Conservation (phyloP, 2,113 vertebrate species). For the Anguilla japonica region DNA sequence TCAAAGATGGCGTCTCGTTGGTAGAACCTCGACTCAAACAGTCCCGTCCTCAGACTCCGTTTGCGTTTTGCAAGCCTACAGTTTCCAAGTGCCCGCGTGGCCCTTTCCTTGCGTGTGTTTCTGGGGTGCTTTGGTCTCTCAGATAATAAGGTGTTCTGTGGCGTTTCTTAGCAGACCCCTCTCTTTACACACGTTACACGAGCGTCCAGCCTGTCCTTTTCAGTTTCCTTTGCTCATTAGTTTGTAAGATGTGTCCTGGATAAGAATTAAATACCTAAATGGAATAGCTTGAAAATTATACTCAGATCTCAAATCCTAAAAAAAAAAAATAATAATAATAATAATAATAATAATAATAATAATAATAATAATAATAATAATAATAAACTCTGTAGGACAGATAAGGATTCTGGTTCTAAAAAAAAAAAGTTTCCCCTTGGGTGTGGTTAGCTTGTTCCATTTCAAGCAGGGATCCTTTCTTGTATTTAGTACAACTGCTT, state of each 20-base stretch:
- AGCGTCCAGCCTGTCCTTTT: conserved; percentile 63
- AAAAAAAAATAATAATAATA: not conserved
- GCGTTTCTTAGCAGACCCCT: conserved; percentile 23
- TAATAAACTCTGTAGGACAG: not conserved
- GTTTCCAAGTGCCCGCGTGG: not conserved
- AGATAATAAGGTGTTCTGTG: not conserved
- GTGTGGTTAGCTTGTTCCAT: not conserved
- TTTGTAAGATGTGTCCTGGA: conserved; percentile 3
- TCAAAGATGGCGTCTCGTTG: conserved; percentile 34
- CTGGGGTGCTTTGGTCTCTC: not conserved
- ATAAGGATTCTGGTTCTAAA: not conserved
- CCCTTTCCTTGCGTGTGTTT: not conserved
- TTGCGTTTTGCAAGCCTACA: conserved; percentile 51
- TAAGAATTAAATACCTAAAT: not conserved
- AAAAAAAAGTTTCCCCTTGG: not conserved
- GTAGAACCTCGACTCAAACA: conserved; percentile 9
- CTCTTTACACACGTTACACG: conserved; percentile 13
- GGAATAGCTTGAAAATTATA: not conserved
- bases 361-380: too few species aligned
- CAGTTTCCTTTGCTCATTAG: conserved; percentile 18
- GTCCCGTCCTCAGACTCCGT: conserved; percentile 32
- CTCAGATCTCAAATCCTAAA: not conserved
- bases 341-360: too few species aligned
- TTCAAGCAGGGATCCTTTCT: not conserved
- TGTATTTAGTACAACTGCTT: not conserved